phyloP scores from a whole-genome alignment of 1,140 invertebrate genomes.

The Danaus plexippus region DNA sequence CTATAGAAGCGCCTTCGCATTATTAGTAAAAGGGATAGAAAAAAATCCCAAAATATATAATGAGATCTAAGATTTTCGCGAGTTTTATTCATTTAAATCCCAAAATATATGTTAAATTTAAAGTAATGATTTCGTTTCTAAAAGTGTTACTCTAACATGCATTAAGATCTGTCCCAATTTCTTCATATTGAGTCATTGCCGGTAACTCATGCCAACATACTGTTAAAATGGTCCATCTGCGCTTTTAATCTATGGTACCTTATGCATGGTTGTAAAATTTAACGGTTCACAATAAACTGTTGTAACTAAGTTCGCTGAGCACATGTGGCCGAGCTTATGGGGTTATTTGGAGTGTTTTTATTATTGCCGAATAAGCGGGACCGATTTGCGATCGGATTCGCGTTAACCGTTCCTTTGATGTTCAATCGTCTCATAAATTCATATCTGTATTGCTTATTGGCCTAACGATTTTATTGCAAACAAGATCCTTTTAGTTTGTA shows the following conservation, averaged over 20 bases:
- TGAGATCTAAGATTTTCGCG: no score
- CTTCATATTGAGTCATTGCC: background rate
- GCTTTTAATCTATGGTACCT: conserved; percentile 38
- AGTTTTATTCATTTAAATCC: no score
- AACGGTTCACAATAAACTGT: conserved; percentile 58
- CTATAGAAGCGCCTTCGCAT: conserved; percentile 6
- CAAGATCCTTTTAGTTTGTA: no score
- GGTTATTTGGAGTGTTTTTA: conserved; percentile 30
- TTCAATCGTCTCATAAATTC: conserved; percentile 13
- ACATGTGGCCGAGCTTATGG: conserved; percentile 32
- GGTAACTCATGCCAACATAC: no score
- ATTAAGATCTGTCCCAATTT: background rate
- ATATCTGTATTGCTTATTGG: conserved; percentile 3
- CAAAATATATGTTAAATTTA: background rate
- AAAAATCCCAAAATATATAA: background rate
- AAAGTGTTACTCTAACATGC: no score
- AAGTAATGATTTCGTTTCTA: background rate
- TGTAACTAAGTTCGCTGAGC: conserved; percentile 45
- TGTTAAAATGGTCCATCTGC: conserved; percentile 4
- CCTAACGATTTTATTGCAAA: no score
- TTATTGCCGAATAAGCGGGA: conserved; percentile 27
- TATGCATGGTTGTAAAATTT: conserved; percentile 62
- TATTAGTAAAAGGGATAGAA: conserved; percentile 4
- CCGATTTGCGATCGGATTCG: conserved; percentile 13
- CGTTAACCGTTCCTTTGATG: conserved; percentile 17